Conservation (phyloP, 2,113 vertebrate genomes). For the Alouatta palliata region DNA sequence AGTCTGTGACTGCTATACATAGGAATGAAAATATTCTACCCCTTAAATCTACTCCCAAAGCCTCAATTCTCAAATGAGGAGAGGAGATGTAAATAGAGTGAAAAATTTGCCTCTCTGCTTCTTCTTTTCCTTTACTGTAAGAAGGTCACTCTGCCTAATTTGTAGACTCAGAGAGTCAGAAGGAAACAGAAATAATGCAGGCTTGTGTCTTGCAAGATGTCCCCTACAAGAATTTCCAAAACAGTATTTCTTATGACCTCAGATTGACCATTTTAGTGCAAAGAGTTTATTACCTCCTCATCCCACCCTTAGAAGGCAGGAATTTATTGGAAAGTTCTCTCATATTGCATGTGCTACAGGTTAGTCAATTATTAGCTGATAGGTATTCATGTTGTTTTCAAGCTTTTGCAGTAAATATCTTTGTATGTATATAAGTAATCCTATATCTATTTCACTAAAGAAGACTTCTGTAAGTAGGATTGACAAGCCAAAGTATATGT, state of each 20-base stretch:
- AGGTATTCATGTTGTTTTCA: neutral
- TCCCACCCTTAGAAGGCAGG: neutral
- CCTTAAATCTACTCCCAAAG: neutral
- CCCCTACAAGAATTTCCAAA: neutral
- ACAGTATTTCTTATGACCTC: neutral
- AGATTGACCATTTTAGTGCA: neutral
- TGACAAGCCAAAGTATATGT: neutral
- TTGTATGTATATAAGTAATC: neutral
- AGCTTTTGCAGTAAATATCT: neutral
- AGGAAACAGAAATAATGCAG: slow-evolving; percentile 12
- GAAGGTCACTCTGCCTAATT: neutral
- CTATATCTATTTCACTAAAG: neutral
- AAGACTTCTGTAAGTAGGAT: neutral
- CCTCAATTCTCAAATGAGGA: slow-evolving; percentile 5
- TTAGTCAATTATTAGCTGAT: neutral
- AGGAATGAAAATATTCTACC: neutral
- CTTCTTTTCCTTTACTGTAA: neutral
- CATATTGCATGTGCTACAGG: neutral
- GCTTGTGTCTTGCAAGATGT: neutral
- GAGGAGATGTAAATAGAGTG: neutral
- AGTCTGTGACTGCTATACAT: neutral
- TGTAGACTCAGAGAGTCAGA: neutral
- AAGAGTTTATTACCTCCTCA: neutral
- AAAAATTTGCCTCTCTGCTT: neutral
- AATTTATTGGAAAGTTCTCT: neutral